Conservation (phyloP, 2,888 invertebrate species). For the Lasius fuliginosus region DNA sequence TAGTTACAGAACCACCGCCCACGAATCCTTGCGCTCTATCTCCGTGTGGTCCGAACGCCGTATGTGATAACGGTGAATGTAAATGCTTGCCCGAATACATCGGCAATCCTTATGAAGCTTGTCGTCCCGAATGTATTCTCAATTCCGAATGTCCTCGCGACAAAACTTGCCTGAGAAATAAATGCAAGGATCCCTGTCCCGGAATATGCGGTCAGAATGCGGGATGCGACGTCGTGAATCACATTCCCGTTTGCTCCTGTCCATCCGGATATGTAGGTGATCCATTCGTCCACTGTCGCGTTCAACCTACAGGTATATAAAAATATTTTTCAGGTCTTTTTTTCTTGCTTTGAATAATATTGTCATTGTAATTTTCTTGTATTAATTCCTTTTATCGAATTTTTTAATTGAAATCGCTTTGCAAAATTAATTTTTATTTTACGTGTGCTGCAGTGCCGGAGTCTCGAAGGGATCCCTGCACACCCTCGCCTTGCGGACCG, state of each 20-base stretch:
- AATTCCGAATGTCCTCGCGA: conserved; percentile 93
- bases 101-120: conserved; percentile 92
- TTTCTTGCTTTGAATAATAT: neutral
- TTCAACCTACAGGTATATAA: conserved; percentile 73
- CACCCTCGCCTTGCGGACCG: conserved; percentile 85
- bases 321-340: neutral
- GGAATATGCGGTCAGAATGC: conserved; percentile 93
- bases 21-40: conserved; percentile 89
- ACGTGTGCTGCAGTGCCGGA: conserved; percentile 57
- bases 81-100: conserved; percentile 90
- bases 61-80: conserved; percentile 91
- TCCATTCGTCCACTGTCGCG: conserved; percentile 85
- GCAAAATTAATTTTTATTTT: conserved; percentile 29
- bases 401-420: neutral
- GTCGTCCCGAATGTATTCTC: conserved; percentile 93
- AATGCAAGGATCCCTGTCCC: conserved; percentile 95
- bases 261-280: conserved; percentile 85
- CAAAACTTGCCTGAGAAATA: conserved; percentile 92
- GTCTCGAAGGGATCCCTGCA: conserved; percentile 82
- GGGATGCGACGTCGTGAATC: conserved; percentile 93
- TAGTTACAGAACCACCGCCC: conserved; percentile 69
- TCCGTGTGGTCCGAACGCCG: conserved; percentile 93
- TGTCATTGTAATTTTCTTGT: neutral
- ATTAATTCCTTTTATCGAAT: neutral
- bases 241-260: conserved; percentile 89